Evolutionary conservation across 2,113 vertebrate species (phyloP).

Genomic region (Riparia riparia): DNA sequence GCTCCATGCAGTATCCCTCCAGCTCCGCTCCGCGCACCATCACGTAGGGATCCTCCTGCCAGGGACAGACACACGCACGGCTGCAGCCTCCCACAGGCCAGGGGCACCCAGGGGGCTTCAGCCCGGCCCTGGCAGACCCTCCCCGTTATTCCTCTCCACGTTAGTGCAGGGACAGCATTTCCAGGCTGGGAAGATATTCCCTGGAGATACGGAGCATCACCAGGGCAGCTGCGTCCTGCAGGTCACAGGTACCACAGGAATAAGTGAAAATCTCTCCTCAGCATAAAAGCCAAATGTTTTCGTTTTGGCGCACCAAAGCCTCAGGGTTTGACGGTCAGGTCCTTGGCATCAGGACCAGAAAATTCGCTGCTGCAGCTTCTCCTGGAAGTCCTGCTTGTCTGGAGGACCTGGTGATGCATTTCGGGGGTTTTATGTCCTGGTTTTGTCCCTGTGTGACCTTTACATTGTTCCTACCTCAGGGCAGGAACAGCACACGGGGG

Average conservation of each 20-base stretch:
- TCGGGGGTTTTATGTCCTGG: not conserved
- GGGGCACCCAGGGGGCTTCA: rapidly evolving
- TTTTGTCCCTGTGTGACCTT: not conserved
- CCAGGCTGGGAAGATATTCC: not conserved
- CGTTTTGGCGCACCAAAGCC: not conserved
- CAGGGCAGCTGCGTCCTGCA: not conserved
- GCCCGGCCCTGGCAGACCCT: not conserved
- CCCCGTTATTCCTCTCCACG: rapidly evolving
- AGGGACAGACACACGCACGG: rapidly evolving
- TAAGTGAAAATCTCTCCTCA: not conserved
- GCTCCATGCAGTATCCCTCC: slow-evolving; percentile 88
- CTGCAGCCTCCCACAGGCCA: rapidly evolving
- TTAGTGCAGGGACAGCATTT: not conserved
- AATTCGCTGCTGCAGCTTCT: not conserved
- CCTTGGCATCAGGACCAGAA: not conserved
- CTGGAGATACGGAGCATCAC: not conserved
- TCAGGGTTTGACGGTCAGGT: too few relatives aligned
- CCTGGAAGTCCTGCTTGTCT: not conserved
- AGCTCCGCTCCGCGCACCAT: slow-evolving; percentile 77
- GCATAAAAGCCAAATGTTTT: not conserved
- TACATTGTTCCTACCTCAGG: not conserved
- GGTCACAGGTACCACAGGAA: not conserved
- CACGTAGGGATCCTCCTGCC: slow-evolving; percentile 82
- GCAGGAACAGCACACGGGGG: not conserved
- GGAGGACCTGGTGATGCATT: not conserved